Conservation (phyloP, 2,888 invertebrate species). For the Galerucella nymphaeae region DNA sequence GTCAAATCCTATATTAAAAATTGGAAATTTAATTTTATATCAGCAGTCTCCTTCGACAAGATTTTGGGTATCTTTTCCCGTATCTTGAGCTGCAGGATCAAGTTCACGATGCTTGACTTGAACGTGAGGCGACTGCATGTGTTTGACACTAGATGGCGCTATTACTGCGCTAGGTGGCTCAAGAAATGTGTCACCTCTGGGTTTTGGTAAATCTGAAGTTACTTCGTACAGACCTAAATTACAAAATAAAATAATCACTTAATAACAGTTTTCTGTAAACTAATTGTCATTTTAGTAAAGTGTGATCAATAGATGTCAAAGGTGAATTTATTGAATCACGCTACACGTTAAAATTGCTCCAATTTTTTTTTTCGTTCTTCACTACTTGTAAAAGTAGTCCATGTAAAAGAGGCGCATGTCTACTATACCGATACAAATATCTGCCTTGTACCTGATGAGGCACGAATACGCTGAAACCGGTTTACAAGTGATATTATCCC, state of each 20-base stretch:
- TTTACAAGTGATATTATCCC: no score
- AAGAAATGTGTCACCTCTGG: constrained; percentile 69
- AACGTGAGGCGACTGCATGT: constrained; percentile 79
- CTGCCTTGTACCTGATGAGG: no score
- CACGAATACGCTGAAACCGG: no score
- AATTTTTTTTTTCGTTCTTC: no score
- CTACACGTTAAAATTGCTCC: no score
- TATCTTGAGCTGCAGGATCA: constrained; percentile 85
- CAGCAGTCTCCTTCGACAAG: constrained; percentile 89
- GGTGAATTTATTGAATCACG: no score
- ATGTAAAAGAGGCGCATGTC: no score
- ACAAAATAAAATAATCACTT: neutral
- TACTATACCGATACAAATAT: no score
- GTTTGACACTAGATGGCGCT: constrained; percentile 85
- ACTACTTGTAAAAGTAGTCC: no score
- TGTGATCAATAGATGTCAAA: no score
- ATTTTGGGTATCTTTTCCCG: constrained; percentile 91
- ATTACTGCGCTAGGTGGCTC: constrained; percentile 79
- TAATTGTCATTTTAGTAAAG: no score
- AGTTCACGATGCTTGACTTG: constrained; percentile 81
- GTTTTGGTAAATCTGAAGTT: constrained; percentile 78
- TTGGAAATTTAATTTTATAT: constrained; percentile 58
- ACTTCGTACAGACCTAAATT: constrained; percentile 81
- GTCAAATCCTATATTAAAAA: constrained; percentile 53
- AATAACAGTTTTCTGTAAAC: neutral